phyloP scores from a whole-genome alignment of 2,888 invertebrate species.

The Furcula furcula region DNA sequence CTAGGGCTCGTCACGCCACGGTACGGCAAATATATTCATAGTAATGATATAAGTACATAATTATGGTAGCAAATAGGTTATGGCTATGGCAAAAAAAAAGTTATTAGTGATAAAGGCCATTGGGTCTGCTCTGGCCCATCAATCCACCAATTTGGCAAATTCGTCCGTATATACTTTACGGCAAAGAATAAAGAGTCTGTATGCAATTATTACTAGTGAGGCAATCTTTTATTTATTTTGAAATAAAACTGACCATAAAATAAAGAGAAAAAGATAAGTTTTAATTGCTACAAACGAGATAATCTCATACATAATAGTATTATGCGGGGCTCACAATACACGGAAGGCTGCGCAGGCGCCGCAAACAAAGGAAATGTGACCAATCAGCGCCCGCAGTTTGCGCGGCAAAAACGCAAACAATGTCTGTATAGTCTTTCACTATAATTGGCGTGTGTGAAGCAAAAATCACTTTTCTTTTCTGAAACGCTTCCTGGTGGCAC shows the following conservation, averaged over 20 bases:
- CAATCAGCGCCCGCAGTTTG: constrained; percentile 36
- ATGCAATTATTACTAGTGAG: no score
- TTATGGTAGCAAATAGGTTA: no score
- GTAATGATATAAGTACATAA: no score
- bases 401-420: constrained; percentile 54
- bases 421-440: constrained; percentile 63
- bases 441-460: constrained; percentile 55
- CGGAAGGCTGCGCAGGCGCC: constrained; percentile 51
- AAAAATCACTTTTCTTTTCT: constrained; percentile 71
- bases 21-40: no score
- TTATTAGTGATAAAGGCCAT: no score
- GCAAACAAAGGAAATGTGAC: constrained; percentile 35
- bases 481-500: constrained; percentile 60
- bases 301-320: constrained; percentile 36
- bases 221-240: no score
- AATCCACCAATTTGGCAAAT: no score
- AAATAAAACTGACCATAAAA: constrained; percentile 8
- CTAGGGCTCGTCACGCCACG: no score
- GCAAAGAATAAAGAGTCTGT: no score
- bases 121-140: no score
- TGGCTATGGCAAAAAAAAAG: no score
- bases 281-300: constrained; percentile 26
- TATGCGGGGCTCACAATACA: constrained; percentile 50
- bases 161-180: no score
- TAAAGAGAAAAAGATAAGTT: constrained; percentile 19